A percentile compares a stretch with the other conserved stretches of the same genome.
phyloP scores from a whole-genome alignment of 2,113 vertebrate genomes.

The Takifugu flavidus region DNA sequence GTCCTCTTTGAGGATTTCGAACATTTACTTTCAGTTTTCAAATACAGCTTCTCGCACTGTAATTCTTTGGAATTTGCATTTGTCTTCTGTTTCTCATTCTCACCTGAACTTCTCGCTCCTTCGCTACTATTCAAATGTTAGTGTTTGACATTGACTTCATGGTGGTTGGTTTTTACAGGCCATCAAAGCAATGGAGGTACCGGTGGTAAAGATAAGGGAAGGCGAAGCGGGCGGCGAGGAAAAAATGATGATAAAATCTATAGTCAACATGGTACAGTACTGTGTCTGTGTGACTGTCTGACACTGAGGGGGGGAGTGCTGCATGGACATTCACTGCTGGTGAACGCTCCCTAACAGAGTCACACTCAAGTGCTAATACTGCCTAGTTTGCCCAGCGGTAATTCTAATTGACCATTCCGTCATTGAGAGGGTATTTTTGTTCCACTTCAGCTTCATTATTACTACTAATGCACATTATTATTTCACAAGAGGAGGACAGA shows the following conservation, averaged over 20 bases:
- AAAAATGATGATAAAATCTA: conserved; percentile 95
- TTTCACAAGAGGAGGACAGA: too few species aligned
- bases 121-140: conserved; percentile 14
- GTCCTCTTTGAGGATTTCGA: too few species aligned
- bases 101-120: background rate
- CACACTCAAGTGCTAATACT: conserved; percentile 7
- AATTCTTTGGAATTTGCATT: background rate
- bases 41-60: too few species aligned
- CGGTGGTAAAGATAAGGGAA: conserved; percentile 96
- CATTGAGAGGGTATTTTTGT: too few species aligned
- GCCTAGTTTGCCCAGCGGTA: background rate
- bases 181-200: conserved; percentile 95
- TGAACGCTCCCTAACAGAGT: background rate
- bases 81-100: background rate
- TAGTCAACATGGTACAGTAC: conserved; percentile 91
- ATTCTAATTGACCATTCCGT: too few species aligned
- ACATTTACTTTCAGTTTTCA: too few species aligned
- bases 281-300: conserved; percentile 49
- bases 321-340: conserved; percentile 39
- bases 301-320: conserved; percentile 58
- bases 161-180: conserved; percentile 85
- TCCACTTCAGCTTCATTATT: too few species aligned
- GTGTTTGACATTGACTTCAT: conserved; percentile 56
- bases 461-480: too few species aligned
- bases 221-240: conserved; percentile 82